A percentile compares a stretch with the other conserved stretches of the same genome.
phyloP scores from a whole-genome alignment of 2,888 invertebrate species.

The Amphipoea lucens region DNA sequence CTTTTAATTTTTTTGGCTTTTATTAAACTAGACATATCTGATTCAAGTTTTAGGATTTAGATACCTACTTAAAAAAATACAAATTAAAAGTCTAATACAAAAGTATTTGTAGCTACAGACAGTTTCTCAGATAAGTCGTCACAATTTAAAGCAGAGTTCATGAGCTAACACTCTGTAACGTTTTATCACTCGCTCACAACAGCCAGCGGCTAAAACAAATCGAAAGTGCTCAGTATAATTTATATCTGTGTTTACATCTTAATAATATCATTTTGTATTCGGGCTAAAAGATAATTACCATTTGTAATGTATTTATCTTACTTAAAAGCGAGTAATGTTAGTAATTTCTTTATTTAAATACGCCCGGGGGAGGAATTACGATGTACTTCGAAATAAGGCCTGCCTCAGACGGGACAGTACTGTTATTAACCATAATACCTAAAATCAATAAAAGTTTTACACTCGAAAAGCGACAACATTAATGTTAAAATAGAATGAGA shows the following conservation, averaged over 20 bases:
- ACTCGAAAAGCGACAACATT: neutral
- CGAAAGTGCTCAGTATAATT: slow-evolving; percentile 57
- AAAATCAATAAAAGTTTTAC: neutral
- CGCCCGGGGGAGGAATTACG: slow-evolving; percentile 43
- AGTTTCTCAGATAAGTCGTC: neutral
- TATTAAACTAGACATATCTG: neutral
- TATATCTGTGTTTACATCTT: slow-evolving; percentile 63
- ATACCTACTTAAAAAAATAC: neutral
- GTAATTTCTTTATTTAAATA: slow-evolving; percentile 58
- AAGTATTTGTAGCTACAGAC: neutral
- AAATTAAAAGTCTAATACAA: neutral
- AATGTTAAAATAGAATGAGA: neutral
- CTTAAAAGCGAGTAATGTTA: slow-evolving; percentile 57
- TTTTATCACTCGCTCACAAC: slow-evolving; percentile 37
- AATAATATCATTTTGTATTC: slow-evolving; percentile 55
- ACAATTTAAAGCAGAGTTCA: neutral
- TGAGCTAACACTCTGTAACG: neutral
- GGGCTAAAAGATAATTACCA: slow-evolving; percentile 58
- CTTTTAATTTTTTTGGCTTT: neutral
- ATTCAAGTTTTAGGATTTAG: neutral
- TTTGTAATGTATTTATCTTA: slow-evolving; percentile 60
- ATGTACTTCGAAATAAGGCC: slow-evolving; percentile 23
- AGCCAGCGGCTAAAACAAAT: slow-evolving; percentile 35
- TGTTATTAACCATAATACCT: neutral
- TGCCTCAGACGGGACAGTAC: neutral